Evolutionary conservation across 1,140 invertebrate species (phyloP).

Genomic region (Orius laevigatus): DNA sequence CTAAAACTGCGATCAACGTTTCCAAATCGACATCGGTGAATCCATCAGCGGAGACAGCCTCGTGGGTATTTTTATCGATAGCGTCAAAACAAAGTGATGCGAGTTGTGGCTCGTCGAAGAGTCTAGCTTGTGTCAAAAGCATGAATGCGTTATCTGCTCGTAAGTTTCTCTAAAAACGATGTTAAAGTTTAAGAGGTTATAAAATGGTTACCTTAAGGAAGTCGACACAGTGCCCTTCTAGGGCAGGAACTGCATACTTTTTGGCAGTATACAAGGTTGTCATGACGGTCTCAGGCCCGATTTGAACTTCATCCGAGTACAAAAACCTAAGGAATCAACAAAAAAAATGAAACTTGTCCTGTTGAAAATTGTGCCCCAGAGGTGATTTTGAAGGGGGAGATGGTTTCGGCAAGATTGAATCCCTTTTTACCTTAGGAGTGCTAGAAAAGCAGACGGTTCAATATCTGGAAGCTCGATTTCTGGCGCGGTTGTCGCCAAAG

Average conservation of each 20-base stretch:
- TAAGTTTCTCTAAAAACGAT: slow-evolving; percentile 36
- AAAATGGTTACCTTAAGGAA: slow-evolving; percentile 43
- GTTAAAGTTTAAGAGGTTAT: neutral
- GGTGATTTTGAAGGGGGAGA: no score
- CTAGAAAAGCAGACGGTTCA: slow-evolving; percentile 59
- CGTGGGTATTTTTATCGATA: slow-evolving; percentile 71
- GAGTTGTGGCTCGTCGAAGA: slow-evolving; percentile 68
- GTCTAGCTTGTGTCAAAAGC: slow-evolving; percentile 55
- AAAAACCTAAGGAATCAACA: slow-evolving; percentile 37
- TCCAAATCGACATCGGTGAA: slow-evolving; percentile 78
- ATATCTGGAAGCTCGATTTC: slow-evolving; percentile 71
- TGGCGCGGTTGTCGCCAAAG: slow-evolving; percentile 42
- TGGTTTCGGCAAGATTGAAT: no score
- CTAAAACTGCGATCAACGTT: slow-evolving; percentile 61
- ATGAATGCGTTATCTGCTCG: slow-evolving; percentile 75
- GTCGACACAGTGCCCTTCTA: slow-evolving; percentile 73
- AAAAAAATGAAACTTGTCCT: no score
- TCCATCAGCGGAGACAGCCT: slow-evolving; percentile 65
- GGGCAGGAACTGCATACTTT: slow-evolving; percentile 68
- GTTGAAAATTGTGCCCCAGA: no score
- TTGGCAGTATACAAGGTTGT: slow-evolving; percentile 74
- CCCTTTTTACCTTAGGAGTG: slow-evolving; percentile 44
- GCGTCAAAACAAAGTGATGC: slow-evolving; percentile 65
- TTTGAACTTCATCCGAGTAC: slow-evolving; percentile 72
- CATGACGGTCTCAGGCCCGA: slow-evolving; percentile 76